Conservation (phyloP, 2,797 vertebrate species). For the Decapterus maruadsi region DNA sequence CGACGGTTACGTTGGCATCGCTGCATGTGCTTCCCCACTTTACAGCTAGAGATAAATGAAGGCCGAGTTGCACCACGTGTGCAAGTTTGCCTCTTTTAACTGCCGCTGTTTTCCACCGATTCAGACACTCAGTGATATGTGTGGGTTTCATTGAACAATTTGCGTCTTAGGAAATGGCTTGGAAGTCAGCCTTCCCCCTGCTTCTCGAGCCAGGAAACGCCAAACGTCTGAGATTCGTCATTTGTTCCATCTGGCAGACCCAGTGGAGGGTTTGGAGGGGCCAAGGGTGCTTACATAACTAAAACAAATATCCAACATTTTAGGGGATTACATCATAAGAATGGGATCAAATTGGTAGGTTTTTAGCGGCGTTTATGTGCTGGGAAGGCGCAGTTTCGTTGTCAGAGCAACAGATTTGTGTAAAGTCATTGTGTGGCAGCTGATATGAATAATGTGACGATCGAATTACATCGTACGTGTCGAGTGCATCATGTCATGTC, state of each 20-base stretch:
- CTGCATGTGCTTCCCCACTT: constrained; percentile 23
- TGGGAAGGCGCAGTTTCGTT: constrained; percentile 16
- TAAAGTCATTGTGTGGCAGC: not conserved
- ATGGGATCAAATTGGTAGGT: constrained; percentile 54
- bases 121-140: constrained; percentile 41
- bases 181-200: constrained; percentile 55
- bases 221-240: constrained; percentile 77
- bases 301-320: constrained; percentile 82
- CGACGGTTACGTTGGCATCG: constrained; percentile 33
- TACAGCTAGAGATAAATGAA: not conserved
- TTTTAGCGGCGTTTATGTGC: constrained; percentile 22
- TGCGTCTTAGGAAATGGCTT: constrained; percentile 67
- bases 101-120: constrained; percentile 55
- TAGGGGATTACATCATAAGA: constrained; percentile 76
- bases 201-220: constrained; percentile 70
- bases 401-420: not conserved
- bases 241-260: constrained; percentile 80
- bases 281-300: constrained; percentile 79
- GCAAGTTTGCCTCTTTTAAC: constrained; percentile 30
- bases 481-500: constrained; percentile 3
- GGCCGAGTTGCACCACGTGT: not conserved
- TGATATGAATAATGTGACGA: not conserved
- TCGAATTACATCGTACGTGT: constrained; percentile 5
- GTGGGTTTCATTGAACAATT: constrained; percentile 63
- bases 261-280: constrained; percentile 69